Base-by-base conservation (phyloP, 1,140 invertebrate genomes). In the Sycobia sp. region DNA sequence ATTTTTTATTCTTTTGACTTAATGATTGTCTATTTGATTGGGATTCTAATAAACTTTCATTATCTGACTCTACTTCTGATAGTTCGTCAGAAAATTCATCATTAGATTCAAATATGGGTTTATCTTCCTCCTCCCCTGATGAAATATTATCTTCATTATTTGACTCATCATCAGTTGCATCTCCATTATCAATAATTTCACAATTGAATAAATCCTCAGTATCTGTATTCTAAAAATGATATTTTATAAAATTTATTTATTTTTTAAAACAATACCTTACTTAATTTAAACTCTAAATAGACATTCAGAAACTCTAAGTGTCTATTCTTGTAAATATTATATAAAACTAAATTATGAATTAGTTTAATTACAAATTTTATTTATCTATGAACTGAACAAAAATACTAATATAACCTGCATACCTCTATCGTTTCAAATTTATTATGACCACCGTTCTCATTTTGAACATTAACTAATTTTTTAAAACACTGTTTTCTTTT, bases 101-200 rank as follows among this genome's bases (percentile, higher is more conserved):
- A 67, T 85, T 83, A 1, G 84, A 76, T 25, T 68, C 39, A 59
- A 75, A 76, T 46, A 77, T 55, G 50, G 73, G 54, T 25, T 57
- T 38, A 69, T 84, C 82, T 50, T 78, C 74, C 67, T 85, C 84
- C 66, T 82, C 80, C 53, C 84, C 82, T 22, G 82, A 83, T 22
- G 82, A 83, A 54, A 82, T 83, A 44, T 75, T 73, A 59, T 78
- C 72, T n/a, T 68, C 39, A 11, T 72, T 67, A 59, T 83, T 80
- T 34, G 72, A 66, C 29, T 86, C 86, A 32, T 84, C 85, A 69
- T 87, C 86, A 3, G 83, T 82, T 57, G 79, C 80, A 62, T 86
- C 85, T 50, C 79, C 80, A 34, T 83, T 78, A 23, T 82, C 78
- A 62, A 76, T 79, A 36, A 79, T 51, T 57, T 77, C 73, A 23